These are phyloP conservation scores for Oscheius sp. DNA, from an alignment of 2,888 invertebrate species.

Conservation along the genomic window DNA sequence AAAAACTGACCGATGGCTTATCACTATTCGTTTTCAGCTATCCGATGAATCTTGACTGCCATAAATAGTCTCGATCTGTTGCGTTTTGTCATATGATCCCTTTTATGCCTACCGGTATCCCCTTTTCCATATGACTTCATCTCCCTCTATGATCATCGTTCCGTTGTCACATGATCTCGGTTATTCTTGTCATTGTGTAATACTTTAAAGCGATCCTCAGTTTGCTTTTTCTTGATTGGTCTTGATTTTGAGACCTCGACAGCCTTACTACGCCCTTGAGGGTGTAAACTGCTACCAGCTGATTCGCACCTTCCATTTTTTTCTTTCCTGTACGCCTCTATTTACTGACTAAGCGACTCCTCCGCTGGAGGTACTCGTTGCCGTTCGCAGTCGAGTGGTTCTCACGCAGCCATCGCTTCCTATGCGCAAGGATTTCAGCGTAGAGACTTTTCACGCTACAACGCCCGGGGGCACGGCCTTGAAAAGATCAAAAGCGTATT, in stretches of 20 bases:
- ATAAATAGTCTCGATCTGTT: no score
- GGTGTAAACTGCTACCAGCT: slow-evolving; percentile 14
- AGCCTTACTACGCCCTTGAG: background rate
- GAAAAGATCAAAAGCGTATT: slow-evolving; percentile 18
- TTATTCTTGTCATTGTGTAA: no score
- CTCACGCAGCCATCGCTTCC: slow-evolving; percentile 37
- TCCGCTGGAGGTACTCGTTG: slow-evolving; percentile 31
- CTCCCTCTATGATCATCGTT: no score
- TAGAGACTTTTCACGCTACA: slow-evolving; percentile 32
- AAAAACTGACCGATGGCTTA: slow-evolving; percentile 14
- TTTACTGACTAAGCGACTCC: slow-evolving; percentile 8
- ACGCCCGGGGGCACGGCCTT: slow-evolving; percentile 25
- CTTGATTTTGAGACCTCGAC: no score
- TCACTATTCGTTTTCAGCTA: slow-evolving; percentile 1
- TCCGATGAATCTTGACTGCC: no score
- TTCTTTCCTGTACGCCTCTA: slow-evolving; percentile 1
- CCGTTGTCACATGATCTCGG: no score
- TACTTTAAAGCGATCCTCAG: no score
- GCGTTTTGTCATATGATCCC: no score
- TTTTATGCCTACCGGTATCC: no score
- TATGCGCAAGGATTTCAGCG: slow-evolving; percentile 34
- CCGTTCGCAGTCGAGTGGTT: slow-evolving; percentile 38
- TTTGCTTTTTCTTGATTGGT: no score
- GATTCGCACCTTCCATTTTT: slow-evolving; percentile 5
- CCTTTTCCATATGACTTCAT: no score